A percentile compares a stretch with the other conserved stretches of the same genome.
Conservation (phyloP, 2,113 vertebrate species). For the Austrofundulus limnaeus region DNA sequence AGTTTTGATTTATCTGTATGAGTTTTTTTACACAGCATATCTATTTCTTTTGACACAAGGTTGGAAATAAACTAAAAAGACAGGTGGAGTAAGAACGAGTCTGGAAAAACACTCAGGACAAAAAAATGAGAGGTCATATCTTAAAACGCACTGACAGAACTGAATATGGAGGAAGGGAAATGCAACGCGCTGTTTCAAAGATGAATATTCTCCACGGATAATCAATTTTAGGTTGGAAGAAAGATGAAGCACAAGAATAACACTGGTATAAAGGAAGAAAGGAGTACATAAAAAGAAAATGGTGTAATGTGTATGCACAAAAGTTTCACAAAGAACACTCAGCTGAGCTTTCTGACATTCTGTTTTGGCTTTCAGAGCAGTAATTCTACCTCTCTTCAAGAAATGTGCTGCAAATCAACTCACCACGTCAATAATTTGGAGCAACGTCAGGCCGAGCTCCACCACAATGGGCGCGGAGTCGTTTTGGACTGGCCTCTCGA, state of each 20-base stretch:
- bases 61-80: background rate
- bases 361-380: background rate
- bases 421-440: constrained; percentile 92
- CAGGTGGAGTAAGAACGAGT: background rate
- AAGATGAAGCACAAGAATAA: background rate
- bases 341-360: background rate
- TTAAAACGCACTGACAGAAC: background rate
- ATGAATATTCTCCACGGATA: background rate
- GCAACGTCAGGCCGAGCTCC: constrained; percentile 85
- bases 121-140: background rate
- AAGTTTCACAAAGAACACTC: background rate
- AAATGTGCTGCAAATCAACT: constrained; percentile 37
- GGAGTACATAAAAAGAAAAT: background rate
- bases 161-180: background rate
- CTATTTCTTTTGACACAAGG: too few species aligned
- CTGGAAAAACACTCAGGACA: background rate
- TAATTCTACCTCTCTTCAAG: background rate
- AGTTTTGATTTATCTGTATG: too few species aligned
- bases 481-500: constrained; percentile 86
- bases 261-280: background rate
- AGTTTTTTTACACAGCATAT: too few species aligned
- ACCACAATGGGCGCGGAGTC: constrained; percentile 86
- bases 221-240: background rate
- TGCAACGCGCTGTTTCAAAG: background rate
- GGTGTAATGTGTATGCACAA: background rate